These are phyloP conservation scores for Danaus melanippus DNA, from an alignment of 1,140 invertebrate genomes.

Conservation along the genomic window DNA sequence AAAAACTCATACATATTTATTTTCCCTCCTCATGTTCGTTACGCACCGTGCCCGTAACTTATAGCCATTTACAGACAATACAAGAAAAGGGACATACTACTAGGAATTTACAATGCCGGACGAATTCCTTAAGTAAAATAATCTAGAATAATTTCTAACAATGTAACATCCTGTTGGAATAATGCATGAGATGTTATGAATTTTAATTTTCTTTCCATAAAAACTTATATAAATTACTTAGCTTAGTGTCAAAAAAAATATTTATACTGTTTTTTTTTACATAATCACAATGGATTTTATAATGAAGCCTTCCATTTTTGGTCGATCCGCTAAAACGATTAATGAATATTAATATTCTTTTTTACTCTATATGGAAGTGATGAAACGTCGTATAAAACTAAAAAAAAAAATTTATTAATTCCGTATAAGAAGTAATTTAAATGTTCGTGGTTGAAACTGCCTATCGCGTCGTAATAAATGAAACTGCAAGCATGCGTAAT, in stretches of 20 bases:
- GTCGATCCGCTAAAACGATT: no score
- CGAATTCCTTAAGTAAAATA: conserved; percentile 6
- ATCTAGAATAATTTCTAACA: conserved; percentile 3
- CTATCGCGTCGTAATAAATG: conserved; percentile 29
- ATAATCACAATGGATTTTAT: no score
- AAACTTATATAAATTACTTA: no score
- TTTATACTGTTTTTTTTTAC: no score
- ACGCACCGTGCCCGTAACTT: conserved; percentile 13
- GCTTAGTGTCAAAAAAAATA: no score
- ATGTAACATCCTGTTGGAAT: conserved; percentile 10
- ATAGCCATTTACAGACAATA: conserved; percentile 17
- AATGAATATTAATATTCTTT: background rate
- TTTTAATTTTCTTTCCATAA: no score
- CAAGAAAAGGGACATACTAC: conserved; percentile 9
- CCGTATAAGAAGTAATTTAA: background rate
- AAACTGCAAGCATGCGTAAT: conserved; percentile 42
- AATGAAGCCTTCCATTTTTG: no score
- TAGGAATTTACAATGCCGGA: background rate
- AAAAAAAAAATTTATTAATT: background rate
- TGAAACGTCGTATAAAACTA: background rate
- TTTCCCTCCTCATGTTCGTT: conserved; percentile 13
- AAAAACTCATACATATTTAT: conserved; percentile 9
- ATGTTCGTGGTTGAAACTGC: background rate
- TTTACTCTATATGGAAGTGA: background rate
- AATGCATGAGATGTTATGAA: background rate